Conservation (phyloP, 2,888 invertebrate genomes). For the Elysia crispata region DNA sequence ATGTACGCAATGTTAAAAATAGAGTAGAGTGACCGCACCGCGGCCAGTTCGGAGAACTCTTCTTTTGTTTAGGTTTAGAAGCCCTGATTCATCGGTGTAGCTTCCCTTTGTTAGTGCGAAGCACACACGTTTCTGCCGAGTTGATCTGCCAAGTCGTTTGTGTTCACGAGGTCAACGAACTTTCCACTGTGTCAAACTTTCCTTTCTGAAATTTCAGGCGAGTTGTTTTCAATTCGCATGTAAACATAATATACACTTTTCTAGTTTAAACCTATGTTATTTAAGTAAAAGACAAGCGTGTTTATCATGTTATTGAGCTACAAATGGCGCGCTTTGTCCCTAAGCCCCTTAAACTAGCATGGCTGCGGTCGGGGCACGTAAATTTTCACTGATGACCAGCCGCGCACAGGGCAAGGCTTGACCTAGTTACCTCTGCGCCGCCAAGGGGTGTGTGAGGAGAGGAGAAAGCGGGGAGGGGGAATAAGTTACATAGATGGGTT, state of each 20-base stretch:
- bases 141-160: no score
- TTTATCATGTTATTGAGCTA: background rate
- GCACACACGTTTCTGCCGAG: background rate
- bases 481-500: no score
- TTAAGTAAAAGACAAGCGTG: no score
- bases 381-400: background rate
- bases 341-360: background rate
- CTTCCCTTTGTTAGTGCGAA: background rate
- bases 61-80: background rate
- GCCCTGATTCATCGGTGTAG: background rate
- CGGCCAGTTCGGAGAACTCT: background rate
- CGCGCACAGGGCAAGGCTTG: background rate
- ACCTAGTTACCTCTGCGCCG: background rate
- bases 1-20: no score
- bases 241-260: background rate
- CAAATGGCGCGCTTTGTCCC: background rate
- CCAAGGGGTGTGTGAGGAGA: background rate
- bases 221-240: background rate
- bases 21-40: background rate
- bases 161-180: background rate
- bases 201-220: background rate
- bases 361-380: conserved; percentile 2
- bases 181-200: background rate
- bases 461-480: no score
- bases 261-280: no score